Evolutionary conservation across 2,888 invertebrate species (phyloP), one percentile per base, ranked within the genome.

Genomic region (Cynaeus angustus): DNA sequence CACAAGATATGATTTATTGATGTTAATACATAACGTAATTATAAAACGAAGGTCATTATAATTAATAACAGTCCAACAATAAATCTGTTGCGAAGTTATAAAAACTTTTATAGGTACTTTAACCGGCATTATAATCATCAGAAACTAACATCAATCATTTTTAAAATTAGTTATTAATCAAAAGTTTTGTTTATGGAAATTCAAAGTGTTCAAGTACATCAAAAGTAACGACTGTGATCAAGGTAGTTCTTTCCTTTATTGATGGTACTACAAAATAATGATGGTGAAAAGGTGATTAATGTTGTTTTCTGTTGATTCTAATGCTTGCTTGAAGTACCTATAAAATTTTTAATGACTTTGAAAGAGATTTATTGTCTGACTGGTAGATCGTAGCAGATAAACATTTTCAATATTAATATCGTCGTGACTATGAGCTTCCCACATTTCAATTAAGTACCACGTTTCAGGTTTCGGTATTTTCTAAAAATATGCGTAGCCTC

Each of bases 1-100:
- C 70, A 70, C 16, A 62, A 50, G 53, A 48, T 62, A 66, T 70
- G 70, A 70, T 70, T 70, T 70, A 70, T 70, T 61, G 46, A 52
- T 48, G 66, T 55, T 70, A 70, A 70, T 70, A 38, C 10, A 58
- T 66, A 66, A 48, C 61, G 61, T 70, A 66, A 70, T 70, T 70
- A 48, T 66, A 48, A 53, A 46, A 59, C 55, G 66, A 70, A 70
- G 70, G 70, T 62, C 70, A 66, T 48, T 13, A 50, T 70, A 70
- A 70, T 70, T 70, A 70, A 70, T 70, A 33, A 33, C 7, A 33
- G 33, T n/a, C n/a, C 33, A 33, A 33, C 33, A 33, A 33, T 33
- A 33, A 33, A 33, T 33, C 33, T 33, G 33, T 33, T 33, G 33
- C 33, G n/a, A 33, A 33, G 33, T n/a, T 33, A 33, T 33, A 33